Evolutionary conservation across 2,888 invertebrate genomes (phyloP).

Genomic region (Chalcis sispes): DNA sequence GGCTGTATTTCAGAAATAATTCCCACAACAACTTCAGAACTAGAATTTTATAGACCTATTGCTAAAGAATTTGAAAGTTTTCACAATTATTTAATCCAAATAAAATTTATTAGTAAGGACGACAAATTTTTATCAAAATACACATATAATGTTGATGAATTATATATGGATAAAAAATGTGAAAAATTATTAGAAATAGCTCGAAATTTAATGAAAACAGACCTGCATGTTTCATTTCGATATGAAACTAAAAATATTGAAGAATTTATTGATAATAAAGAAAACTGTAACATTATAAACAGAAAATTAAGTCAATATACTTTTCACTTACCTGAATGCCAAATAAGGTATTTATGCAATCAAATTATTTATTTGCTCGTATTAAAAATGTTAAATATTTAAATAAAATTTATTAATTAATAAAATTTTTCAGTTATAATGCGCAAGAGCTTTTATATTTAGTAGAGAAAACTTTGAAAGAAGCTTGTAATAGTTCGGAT

Average conservation of each 20-base stretch:
- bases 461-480: conserved; percentile 81
- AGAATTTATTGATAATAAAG: conserved; percentile 58
- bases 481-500: conserved; percentile 81
- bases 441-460: conserved; percentile 82
- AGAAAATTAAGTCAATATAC: conserved; percentile 68
- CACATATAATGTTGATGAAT: conserved; percentile 84
- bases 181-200: conserved; percentile 84
- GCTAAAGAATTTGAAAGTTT: conserved; percentile 82
- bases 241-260: conserved; percentile 65
- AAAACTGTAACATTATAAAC: conserved; percentile 50
- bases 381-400: conserved; percentile 5
- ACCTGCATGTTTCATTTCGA: conserved; percentile 84
- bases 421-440: conserved; percentile 77
- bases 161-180: conserved; percentile 87
- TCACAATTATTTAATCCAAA: conserved; percentile 80
- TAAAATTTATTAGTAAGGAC: conserved; percentile 79
- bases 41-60: conserved; percentile 81
- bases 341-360: conserved; percentile 75
- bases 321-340: conserved; percentile 77
- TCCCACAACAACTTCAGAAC: conserved; percentile 85
- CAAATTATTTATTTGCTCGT: conserved; percentile 7
- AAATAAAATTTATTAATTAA: conserved; percentile 58
- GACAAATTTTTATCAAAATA: conserved; percentile 82
- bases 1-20: conserved; percentile 87
- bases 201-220: conserved; percentile 85